Evolutionary conservation across 2,888 invertebrate species (phyloP).

Genomic region (Chymomyza fuscimana): DNA sequence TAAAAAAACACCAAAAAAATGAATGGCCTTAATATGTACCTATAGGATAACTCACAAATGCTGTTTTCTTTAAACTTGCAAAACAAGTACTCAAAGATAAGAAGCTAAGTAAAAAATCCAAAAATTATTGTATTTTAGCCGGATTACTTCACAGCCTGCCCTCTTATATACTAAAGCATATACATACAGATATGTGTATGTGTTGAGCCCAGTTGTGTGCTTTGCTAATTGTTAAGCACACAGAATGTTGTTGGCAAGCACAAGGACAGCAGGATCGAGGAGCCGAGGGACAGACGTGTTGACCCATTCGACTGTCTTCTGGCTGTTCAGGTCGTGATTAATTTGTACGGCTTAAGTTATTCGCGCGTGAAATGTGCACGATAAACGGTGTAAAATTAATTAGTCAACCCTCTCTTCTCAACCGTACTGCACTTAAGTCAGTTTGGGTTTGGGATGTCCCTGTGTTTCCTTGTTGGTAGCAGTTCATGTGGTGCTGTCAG

Average conservation of each 20-base stretch:
- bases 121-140: too few species aligned
- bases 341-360: conserved; percentile 62
- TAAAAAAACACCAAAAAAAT: too few species aligned
- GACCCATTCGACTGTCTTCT: background rate
- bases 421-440: background rate
- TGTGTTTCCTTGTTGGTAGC: too few species aligned
- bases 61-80: too few species aligned
- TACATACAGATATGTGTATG: conserved; percentile 32
- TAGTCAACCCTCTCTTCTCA: conserved; percentile 48
- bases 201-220: conserved; percentile 47
- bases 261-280: background rate
- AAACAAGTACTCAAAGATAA: too few species aligned
- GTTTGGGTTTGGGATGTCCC: background rate
- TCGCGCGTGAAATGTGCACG: conserved; percentile 27
- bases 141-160: too few species aligned
- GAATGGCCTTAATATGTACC: too few species aligned
- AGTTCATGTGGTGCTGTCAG: conserved; percentile 26
- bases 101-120: too few species aligned
- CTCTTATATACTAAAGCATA: too few species aligned
- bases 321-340: conserved; percentile 47
- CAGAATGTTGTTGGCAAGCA: background rate
- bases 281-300: background rate
- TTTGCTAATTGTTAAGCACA: conserved; percentile 61
- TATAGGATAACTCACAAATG: too few species aligned
- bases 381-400: conserved; percentile 71